Percentiles rank a stretch among this genome's conserved stretches.
phyloP scores from a whole-genome alignment of 2,113 vertebrate species.

The Neodontobutis hainanensis region DNA sequence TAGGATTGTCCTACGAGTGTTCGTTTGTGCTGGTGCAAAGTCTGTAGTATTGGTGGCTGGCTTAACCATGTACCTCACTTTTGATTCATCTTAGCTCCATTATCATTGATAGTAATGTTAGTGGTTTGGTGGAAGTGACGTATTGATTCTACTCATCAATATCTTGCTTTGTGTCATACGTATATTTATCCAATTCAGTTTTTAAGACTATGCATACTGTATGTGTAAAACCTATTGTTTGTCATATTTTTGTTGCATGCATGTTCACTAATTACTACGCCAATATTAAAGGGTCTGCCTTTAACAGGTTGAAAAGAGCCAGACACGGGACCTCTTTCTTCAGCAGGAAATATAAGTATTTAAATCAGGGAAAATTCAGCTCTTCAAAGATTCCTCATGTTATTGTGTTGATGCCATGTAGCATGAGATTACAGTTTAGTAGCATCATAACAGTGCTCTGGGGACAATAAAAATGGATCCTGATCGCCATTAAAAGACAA shows the following conservation, averaged over 20 bases:
- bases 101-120: slow-evolving; percentile 62
- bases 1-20: slow-evolving; percentile 25
- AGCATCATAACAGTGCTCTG: slow-evolving; percentile 47
- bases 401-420: slow-evolving; percentile 52
- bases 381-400: slow-evolving; percentile 37
- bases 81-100: slow-evolving; percentile 53
- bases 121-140: slow-evolving; percentile 61
- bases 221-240: slow-evolving; percentile 55
- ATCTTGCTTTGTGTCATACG: slow-evolving; percentile 63
- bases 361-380: slow-evolving; percentile 54
- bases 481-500: slow-evolving; percentile 30
- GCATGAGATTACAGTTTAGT: slow-evolving; percentile 61
- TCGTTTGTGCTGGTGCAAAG: slow-evolving; percentile 30
- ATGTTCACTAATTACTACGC: slow-evolving; percentile 22
- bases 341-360: slow-evolving; percentile 29
- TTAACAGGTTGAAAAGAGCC: neutral
- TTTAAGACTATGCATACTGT: slow-evolving; percentile 75
- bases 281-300: slow-evolving; percentile 2
- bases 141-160: slow-evolving; percentile 45
- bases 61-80: slow-evolving; percentile 45
- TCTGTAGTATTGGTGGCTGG: slow-evolving; percentile 49
- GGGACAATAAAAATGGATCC: slow-evolving; percentile 31
- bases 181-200: slow-evolving; percentile 63
- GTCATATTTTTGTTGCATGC: slow-evolving; percentile 34
- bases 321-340: slow-evolving; percentile 33